Evolutionary conservation across 2,113 vertebrate species (phyloP).

Genomic region (Psilopsiagon aymara): DNA sequence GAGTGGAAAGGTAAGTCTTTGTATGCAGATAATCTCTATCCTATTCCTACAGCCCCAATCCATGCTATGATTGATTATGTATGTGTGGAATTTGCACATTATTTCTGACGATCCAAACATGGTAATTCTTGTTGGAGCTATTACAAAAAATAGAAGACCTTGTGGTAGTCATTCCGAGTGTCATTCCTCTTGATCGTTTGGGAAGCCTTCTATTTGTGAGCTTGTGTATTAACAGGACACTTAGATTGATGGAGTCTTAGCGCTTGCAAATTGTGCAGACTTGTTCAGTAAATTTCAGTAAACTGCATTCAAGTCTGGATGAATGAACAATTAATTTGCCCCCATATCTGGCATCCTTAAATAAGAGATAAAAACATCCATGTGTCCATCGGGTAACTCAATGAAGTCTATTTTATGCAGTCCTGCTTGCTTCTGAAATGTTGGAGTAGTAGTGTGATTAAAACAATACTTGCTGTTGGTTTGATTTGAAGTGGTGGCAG

Average conservation of each 20-base stretch:
- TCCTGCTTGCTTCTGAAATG: neutral
- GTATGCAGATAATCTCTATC: neutral
- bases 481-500: neutral
- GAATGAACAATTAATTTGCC: neutral
- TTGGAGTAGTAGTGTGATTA: neutral
- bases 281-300: neutral
- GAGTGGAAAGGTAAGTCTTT: neutral
- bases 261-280: neutral
- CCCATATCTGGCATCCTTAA: neutral
- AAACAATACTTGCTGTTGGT: neutral
- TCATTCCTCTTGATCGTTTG: neutral
- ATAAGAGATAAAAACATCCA: neutral
- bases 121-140: neutral
- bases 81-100: neutral
- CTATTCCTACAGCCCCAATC: neutral
- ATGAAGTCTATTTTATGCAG: neutral
- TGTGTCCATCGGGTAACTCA: neutral
- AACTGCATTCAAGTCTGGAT: neutral
- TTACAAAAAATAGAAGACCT: neutral
- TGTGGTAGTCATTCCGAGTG: neutral
- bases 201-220: neutral
- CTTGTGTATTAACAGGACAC: neutral
- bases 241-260: neutral
- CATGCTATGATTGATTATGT: neutral
- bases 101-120: neutral